These are phyloP conservation scores for Empidonax traillii DNA, from an alignment of 2,113 vertebrate species.

Conservation along the genomic window DNA sequence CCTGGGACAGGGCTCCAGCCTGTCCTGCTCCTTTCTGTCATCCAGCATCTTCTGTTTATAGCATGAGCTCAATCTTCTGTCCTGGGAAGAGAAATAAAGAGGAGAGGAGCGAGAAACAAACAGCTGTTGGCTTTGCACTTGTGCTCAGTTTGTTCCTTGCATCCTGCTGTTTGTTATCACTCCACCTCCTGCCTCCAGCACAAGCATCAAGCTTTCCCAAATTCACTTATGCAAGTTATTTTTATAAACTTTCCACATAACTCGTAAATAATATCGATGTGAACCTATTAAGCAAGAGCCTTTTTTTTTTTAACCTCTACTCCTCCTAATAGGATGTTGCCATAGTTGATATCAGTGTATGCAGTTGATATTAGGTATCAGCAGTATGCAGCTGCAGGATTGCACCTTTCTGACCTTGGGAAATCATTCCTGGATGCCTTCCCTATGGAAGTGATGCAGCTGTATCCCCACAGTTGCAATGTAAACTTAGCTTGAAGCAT, in stretches of 20 bases:
- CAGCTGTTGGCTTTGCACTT: background rate
- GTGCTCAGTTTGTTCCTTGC: background rate
- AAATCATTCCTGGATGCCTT: background rate
- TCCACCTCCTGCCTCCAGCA: background rate
- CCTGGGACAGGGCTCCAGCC: background rate
- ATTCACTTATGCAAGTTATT: background rate
- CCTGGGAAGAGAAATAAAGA: background rate
- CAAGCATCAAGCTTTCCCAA: background rate
- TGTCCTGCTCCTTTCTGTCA: background rate
- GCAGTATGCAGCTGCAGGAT: background rate
- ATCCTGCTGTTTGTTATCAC: background rate
- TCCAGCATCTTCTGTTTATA: background rate
- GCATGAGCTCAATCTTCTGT: background rate
- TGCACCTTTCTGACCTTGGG: background rate
- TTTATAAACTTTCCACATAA: background rate
- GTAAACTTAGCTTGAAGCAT: background rate
- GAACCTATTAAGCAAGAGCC: background rate
- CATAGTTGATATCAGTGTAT: background rate
- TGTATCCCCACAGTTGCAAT: background rate
- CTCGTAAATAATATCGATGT: background rate
- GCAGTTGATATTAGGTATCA: no score
- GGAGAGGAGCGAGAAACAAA: background rate
- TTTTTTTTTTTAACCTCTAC: background rate
- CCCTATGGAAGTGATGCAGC: background rate
- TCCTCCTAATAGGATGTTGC: background rate